Base-by-base conservation (phyloP, 2,797 vertebrate genomes). In the Sebastes taczanowskii region DNA sequence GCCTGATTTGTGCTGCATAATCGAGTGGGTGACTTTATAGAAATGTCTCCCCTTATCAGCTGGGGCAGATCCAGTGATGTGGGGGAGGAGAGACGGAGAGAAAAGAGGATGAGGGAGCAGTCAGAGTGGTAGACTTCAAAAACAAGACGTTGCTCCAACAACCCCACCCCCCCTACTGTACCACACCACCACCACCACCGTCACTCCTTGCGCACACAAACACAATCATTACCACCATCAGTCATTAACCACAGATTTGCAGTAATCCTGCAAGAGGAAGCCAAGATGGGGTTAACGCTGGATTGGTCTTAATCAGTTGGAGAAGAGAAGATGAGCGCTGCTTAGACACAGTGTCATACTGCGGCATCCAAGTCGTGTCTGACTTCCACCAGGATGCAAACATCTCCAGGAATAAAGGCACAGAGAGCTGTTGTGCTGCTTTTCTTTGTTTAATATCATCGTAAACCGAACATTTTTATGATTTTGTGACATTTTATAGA, bases 231-330 rank as follows among this genome's bases (percentile, higher is more conserved):
- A 73, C 27, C 32, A 66, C 63, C 69, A 78, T 82, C 88, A 74
- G 80, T 88, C 88, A 88, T 88, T 88, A 85, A 85, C 74, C 85
- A 53, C 79, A 89, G 90, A 92, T 91, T 92, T 89, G 66, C 53
- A 66, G 34, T 94, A 94, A 93, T 94, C 92, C 89, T 77, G 74
- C 58, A 69, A 80, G 60, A 16, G 60, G 77, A 76, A 86, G 82
- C 85, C 72, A 89, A 74, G 86, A 88, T 82, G 85, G 80, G 91
- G 88, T 89, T 92, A 91, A 91, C 68, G 25, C 85, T 83, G 82
- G 88, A 88, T 87, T 92, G 89, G 81, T 92, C 78, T 92, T 88
- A 93, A 93, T 94, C 90, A 92, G 81, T 69, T 34, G 14, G 52
- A 79, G 74, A 78, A 70, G 74, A 53, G 66, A 80, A 87, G 83